These are phyloP conservation scores for Gallinago paraguaiae DNA, from an alignment of 2,113 vertebrate genomes.

Conservation along the genomic window DNA sequence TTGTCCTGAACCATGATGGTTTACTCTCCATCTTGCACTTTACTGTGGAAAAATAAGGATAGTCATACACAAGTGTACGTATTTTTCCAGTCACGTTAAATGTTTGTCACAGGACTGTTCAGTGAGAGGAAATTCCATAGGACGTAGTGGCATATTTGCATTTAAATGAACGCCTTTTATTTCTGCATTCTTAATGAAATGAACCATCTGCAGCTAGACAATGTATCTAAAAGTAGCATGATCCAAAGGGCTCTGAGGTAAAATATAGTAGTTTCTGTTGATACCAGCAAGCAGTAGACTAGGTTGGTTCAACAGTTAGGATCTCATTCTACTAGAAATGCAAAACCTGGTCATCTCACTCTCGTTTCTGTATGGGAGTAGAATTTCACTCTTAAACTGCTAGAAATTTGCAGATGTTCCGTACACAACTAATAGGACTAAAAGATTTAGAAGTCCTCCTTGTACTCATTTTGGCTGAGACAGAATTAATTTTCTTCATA, in stretches of 20 bases:
- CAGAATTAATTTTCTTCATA: not conserved
- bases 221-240: not conserved
- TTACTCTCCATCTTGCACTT: not conserved
- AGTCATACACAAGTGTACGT: not conserved
- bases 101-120: not conserved
- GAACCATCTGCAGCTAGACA: not conserved
- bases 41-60: not conserved
- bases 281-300: not conserved
- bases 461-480: not conserved
- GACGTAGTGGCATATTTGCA: not conserved
- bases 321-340: not conserved
- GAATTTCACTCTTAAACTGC: not conserved
- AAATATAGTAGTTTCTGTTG: not conserved
- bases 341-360: not conserved
- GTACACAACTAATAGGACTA: not conserved
- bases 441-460: not conserved
- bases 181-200: not conserved
- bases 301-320: not conserved
- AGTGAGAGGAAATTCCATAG: not conserved
- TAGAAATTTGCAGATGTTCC: not conserved
- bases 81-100: not conserved
- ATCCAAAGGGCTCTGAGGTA: not conserved
- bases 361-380: not conserved
- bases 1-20: not conserved
- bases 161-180: conserved; percentile 11